phyloP scores from a whole-genome alignment of 2,888 invertebrate genomes.

The Fragum sueziense region DNA sequence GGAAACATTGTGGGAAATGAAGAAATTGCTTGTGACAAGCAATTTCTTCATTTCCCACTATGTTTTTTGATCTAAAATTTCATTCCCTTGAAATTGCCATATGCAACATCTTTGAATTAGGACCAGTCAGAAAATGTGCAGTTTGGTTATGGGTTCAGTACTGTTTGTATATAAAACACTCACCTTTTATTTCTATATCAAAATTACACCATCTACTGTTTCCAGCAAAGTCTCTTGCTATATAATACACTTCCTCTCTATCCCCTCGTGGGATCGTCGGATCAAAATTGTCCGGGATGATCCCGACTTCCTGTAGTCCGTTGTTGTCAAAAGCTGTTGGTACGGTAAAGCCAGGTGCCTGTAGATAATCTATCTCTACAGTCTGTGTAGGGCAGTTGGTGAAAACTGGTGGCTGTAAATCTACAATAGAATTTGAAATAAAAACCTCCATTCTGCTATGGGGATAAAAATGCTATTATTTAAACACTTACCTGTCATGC shows the following conservation, averaged over 20 bases:
- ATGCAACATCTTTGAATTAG: neutral
- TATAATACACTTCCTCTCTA: conserved; percentile 50
- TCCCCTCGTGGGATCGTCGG: conserved; percentile 29
- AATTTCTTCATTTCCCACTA: conserved; percentile 10
- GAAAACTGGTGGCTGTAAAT: conserved; percentile 59
- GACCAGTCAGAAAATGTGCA: neutral
- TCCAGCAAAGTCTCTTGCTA: conserved; percentile 50
- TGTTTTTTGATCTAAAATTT: neutral
- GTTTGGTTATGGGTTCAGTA: neutral
- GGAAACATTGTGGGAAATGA: neutral
- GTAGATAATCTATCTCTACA: conserved; percentile 28
- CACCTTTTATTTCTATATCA: conserved; percentile 44
- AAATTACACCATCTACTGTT: conserved; percentile 37
- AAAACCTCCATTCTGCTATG: neutral
- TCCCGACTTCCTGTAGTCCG: neutral
- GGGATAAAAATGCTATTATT: neutral
- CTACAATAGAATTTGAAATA: conserved; percentile 45
- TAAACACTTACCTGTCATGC: neutral
- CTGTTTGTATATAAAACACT: neutral
- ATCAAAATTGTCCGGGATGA: conserved; percentile 51
- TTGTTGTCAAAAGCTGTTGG: conserved; percentile 60
- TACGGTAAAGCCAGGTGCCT: conserved; percentile 35
- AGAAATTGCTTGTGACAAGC: neutral
- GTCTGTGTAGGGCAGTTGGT: conserved; percentile 51
- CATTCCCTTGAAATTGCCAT: too few species aligned